Conservation (phyloP, 2,797 vertebrate genomes). For the Monodelphis domestica region DNA sequence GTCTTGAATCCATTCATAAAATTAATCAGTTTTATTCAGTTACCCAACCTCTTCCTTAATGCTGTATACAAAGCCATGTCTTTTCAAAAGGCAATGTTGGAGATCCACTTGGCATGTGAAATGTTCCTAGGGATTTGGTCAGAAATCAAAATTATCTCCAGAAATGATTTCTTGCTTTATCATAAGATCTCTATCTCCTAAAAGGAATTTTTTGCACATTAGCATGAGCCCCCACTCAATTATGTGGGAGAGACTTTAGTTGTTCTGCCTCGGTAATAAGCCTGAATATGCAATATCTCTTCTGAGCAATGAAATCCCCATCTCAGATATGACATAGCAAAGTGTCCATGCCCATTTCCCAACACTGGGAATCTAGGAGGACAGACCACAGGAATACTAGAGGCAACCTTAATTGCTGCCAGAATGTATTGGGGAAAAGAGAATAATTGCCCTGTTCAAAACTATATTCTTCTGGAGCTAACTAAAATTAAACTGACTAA, state of each 20-base stretch:
- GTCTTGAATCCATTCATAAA: constrained; percentile 64
- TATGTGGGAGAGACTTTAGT: not conserved
- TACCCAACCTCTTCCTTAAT: constrained; percentile 41
- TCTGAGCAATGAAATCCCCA: not conserved
- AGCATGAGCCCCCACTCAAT: not conserved
- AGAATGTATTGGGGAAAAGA: not conserved
- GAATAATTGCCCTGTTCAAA: not conserved
- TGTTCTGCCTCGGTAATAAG: constrained; percentile 9
- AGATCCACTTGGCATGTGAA: not conserved
- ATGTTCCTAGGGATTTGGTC: constrained; percentile 24
- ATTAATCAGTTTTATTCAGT: constrained; percentile 60
- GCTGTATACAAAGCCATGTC: constrained; percentile 18
- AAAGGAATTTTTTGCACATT: not conserved
- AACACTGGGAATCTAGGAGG: not conserved
- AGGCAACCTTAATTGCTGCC: not conserved
- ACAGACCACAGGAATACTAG: not conserved
- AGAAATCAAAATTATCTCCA: constrained; percentile 47
- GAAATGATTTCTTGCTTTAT: constrained; percentile 23
- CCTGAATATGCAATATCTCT: not conserved
- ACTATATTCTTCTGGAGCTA: constrained; percentile 39
- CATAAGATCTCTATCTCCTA: constrained; percentile 29
- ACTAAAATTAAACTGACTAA: constrained; percentile 44
- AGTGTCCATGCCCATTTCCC: not conserved
- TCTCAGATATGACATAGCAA: not conserved
- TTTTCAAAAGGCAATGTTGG: constrained; percentile 58